A percentile compares a stretch with the other conserved stretches of the same genome.
Evolutionary conservation across 53 echinoderm and acorn worm species (phyloP).

Genomic region (Echinarachnius parma): DNA sequence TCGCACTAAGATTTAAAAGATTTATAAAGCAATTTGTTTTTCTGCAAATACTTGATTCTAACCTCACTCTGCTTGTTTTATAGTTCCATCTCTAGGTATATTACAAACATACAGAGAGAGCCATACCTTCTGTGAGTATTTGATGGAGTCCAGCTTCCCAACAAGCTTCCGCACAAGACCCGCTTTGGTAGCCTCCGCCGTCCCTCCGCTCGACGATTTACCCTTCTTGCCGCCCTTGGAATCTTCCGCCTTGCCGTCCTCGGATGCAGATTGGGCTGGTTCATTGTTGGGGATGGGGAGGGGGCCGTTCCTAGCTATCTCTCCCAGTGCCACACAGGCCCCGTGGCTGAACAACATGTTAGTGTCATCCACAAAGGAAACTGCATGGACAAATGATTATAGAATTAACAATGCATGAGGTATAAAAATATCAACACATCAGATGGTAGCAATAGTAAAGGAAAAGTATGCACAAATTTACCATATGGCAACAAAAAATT

Average conservation of each 20-base stretch:
- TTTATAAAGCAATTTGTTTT: no score
- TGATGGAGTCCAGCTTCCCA: conserved; percentile 66
- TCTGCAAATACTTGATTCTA: no score
- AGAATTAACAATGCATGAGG: no score
- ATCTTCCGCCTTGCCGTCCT: conserved; percentile 50
- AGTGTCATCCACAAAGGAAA: conserved; percentile 54
- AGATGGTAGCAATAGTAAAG: no score
- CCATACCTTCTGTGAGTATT: conserved; percentile 69
- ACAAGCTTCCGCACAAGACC: conserved; percentile 74
- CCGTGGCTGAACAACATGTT: conserved; percentile 67
- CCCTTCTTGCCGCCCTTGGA: conserved; percentile 58
- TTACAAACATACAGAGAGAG: no score
- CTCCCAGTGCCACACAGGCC: conserved; percentile 79
- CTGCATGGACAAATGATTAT: no score
- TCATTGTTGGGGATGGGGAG: conserved; percentile 71
- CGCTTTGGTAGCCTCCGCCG: conserved; percentile 48
- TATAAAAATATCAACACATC: no score
- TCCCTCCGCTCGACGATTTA: conserved; percentile 37
- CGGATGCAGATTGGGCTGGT: conserved; percentile 38
- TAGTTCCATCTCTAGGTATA: no score
- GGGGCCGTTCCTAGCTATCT: conserved; percentile 74
- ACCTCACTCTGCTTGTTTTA: no score
- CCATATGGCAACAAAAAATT: no score
- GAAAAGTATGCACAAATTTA: no score
- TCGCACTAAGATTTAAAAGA: no score